Evolutionary conservation across 2,888 invertebrate species (phyloP).

Genomic region (Synergus gifuensis): DNA sequence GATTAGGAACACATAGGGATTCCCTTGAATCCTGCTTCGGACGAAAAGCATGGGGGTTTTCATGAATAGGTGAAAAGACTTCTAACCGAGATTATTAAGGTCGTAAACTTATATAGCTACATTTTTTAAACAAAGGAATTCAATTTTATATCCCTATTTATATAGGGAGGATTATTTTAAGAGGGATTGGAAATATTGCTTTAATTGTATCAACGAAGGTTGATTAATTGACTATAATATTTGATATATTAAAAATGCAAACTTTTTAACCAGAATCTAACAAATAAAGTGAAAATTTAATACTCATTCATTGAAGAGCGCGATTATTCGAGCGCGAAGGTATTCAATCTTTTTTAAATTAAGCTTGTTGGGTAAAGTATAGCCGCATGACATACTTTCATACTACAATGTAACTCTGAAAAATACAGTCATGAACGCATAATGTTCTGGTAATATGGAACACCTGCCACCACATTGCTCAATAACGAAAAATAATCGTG

Average conservation of each 20-base stretch:
- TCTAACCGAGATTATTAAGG: not conserved
- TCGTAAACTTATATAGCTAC: too few relatives aligned
- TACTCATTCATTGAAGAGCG: not conserved
- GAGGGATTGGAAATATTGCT: too few relatives aligned
- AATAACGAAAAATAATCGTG: not conserved
- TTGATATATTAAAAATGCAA: not conserved
- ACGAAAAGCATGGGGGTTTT: slow-evolving; percentile 10
- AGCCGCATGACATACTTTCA: not conserved
- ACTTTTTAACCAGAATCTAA: not conserved
- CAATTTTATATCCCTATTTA: too few relatives aligned
- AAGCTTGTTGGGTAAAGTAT: not conserved
- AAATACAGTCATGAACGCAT: not conserved
- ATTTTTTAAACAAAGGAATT: too few relatives aligned
- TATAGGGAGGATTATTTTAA: too few relatives aligned
- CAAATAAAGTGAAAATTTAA: not conserved
- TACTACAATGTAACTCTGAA: not conserved
- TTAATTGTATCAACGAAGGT: too few relatives aligned
- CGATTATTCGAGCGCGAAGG: too few relatives aligned
- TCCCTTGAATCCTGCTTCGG: slow-evolving; percentile 29
- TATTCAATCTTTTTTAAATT: not conserved
- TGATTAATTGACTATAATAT: too few relatives aligned
- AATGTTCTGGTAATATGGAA: not conserved
- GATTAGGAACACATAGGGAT: slow-evolving; percentile 21
- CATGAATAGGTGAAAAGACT: slow-evolving; percentile 11
- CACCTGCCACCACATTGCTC: not conserved